Conservation (phyloP, 2,113 vertebrate genomes). For the Lathamus discolor region DNA sequence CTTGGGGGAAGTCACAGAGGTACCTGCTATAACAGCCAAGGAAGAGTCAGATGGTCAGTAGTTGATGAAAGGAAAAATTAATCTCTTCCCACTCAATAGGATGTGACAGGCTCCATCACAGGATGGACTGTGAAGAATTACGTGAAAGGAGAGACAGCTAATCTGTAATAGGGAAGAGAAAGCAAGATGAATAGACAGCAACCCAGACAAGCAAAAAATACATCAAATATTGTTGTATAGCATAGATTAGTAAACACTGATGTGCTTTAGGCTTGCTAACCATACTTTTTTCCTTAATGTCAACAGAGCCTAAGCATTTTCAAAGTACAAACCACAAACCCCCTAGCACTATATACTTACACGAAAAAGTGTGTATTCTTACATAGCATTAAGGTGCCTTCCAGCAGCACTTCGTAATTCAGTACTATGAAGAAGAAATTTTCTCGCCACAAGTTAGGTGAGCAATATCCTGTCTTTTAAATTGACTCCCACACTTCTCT, state of each 20-base stretch:
- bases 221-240: background rate
- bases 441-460: background rate
- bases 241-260: background rate
- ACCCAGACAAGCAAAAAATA: background rate
- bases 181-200: background rate
- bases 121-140: background rate
- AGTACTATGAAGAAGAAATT: background rate
- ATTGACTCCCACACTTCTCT: background rate
- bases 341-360: background rate
- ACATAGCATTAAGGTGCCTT: background rate
- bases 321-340: background rate
- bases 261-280: background rate
- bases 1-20: background rate
- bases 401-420: background rate
- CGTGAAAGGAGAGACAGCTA: background rate
- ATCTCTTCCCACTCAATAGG: background rate
- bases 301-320: background rate
- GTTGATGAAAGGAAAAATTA: background rate
- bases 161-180: background rate
- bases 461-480: background rate
- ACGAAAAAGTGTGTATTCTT: background rate
- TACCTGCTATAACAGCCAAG: background rate
- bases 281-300: background rate
- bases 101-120: background rate
- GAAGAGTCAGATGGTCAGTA: background rate